A percentile compares a stretch with the other conserved stretches of the same genome.
phyloP scores from a whole-genome alignment of 2,888 invertebrate species.

The Sphaerophoria taeniata region DNA sequence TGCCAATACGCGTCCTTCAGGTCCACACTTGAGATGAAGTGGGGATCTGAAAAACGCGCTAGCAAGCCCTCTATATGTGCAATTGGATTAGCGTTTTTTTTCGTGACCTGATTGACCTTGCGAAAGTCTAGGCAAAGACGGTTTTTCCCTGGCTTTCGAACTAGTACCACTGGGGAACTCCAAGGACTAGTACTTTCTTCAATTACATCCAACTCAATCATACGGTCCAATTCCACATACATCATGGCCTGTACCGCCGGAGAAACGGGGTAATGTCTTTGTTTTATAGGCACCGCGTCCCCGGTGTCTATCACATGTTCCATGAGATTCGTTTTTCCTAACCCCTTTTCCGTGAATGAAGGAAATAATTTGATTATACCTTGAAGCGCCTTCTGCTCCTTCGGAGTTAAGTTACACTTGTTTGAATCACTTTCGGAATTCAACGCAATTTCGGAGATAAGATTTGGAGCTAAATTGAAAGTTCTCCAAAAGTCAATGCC shows the following conservation, averaged over 20 bases:
- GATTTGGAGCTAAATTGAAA: no score
- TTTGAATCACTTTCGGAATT: neutral
- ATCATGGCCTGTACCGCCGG: conserved; percentile 52
- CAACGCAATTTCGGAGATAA: neutral
- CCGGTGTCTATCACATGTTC: neutral
- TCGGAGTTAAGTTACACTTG: neutral
- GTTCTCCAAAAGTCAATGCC: conserved; percentile 5
- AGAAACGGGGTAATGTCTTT: neutral
- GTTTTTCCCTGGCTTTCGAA: neutral
- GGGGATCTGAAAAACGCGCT: conserved; percentile 9
- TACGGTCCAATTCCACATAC: conserved; percentile 76
- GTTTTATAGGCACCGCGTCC: neutral
- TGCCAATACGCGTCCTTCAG: neutral
- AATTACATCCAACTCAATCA: conserved; percentile 77
- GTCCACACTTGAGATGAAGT: conserved; percentile 16
- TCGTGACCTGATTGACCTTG: neutral
- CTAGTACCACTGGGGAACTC: conserved; percentile 75
- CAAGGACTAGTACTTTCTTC: conserved; percentile 77
- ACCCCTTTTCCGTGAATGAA: neutral
- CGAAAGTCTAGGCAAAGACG: neutral
- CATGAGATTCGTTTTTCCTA: neutral
- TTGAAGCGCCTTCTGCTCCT: neutral
- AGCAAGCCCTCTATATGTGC: conserved; percentile 3
- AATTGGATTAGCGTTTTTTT: neutral
- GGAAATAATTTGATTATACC: neutral